Conservation (phyloP, 2,797 vertebrate species). For the Poeciliopsis presidionis region DNA sequence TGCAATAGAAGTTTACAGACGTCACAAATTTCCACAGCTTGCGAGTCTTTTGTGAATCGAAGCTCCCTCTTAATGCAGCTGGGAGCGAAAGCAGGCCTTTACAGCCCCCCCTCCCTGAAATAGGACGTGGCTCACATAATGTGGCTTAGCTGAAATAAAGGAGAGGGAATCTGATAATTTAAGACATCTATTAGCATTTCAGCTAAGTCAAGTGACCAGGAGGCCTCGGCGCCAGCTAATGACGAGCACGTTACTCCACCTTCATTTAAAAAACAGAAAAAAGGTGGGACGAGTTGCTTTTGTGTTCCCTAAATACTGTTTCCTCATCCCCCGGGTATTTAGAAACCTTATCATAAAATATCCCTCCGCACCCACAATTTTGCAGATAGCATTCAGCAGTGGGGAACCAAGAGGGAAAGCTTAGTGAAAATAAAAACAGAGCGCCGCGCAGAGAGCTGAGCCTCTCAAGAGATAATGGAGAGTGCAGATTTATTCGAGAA, state of each 20-base stretch:
- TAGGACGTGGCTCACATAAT: slow-evolving; percentile 72
- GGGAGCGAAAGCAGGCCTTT: slow-evolving; percentile 67
- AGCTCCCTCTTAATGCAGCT: slow-evolving; percentile 64
- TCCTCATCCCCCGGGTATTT: slow-evolving; percentile 80
- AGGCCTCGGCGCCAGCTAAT: slow-evolving; percentile 70
- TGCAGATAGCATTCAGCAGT: slow-evolving; percentile 77
- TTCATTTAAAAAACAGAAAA: slow-evolving; percentile 75
- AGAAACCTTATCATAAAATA: slow-evolving; percentile 83
- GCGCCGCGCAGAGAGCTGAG: slow-evolving; percentile 77
- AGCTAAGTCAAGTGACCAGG: slow-evolving; percentile 79
- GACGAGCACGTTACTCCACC: slow-evolving; percentile 73
- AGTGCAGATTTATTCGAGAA: slow-evolving; percentile 76
- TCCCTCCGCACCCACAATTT: slow-evolving; percentile 80
- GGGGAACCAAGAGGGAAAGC: slow-evolving; percentile 80
- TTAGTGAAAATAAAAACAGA: slow-evolving; percentile 86
- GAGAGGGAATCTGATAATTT: slow-evolving; percentile 75
- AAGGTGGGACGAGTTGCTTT: slow-evolving; percentile 78
- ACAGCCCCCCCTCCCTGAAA: slow-evolving; percentile 56
- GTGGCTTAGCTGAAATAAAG: slow-evolving; percentile 77
- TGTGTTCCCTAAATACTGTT: slow-evolving; percentile 81
- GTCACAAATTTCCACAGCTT: slow-evolving; percentile 53
- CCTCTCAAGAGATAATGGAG: slow-evolving; percentile 82
- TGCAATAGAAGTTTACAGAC: slow-evolving; percentile 70
- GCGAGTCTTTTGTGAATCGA: slow-evolving; percentile 69
- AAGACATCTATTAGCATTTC: slow-evolving; percentile 75